phyloP scores from a whole-genome alignment of 1,140 invertebrate species.

The Globodera rostochiensis region DNA sequence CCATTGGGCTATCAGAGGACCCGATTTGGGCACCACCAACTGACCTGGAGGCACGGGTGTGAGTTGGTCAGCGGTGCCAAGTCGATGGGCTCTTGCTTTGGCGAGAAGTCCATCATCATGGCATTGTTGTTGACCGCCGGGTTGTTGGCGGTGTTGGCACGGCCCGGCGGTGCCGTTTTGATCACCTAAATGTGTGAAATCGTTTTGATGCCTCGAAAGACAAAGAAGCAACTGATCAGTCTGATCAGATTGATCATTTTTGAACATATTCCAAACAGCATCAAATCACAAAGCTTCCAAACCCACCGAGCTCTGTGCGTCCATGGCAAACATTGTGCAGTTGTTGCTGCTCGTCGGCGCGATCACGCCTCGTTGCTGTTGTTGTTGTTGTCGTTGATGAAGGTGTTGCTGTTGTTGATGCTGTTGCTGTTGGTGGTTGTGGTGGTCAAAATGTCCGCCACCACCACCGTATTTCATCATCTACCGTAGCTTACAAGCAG shows the following conservation, averaged over 20 bases:
- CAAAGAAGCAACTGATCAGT: neutral
- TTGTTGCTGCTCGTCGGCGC: neutral
- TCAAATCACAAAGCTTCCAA: neutral
- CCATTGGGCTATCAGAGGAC: neutral
- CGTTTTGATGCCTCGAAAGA: neutral
- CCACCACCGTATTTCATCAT: constrained; percentile 2
- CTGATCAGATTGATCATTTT: neutral
- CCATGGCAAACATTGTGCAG: constrained; percentile 4
- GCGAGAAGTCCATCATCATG: constrained; percentile 52
- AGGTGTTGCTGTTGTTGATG: neutral
- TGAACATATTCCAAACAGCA: too few relatives aligned
- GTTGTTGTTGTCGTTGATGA: neutral
- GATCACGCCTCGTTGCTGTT: neutral
- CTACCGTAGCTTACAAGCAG: neutral
- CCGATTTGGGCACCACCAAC: neutral
- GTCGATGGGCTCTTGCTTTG: constrained; percentile 62
- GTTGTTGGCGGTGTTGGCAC: constrained; percentile 36
- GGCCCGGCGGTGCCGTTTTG: constrained; percentile 61
- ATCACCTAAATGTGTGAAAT: constrained; percentile 46
- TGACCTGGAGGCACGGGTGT: constrained; percentile 27
- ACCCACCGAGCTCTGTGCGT: constrained; percentile 4
- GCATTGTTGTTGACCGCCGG: neutral
- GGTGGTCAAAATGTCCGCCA: neutral
- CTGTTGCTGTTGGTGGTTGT: neutral
- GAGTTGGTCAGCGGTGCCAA: constrained; percentile 52